Evolutionary conservation across 2,888 invertebrate species (phyloP), one percentile per base, ranked within the genome.

Genomic region (Perithous albicinctus): DNA sequence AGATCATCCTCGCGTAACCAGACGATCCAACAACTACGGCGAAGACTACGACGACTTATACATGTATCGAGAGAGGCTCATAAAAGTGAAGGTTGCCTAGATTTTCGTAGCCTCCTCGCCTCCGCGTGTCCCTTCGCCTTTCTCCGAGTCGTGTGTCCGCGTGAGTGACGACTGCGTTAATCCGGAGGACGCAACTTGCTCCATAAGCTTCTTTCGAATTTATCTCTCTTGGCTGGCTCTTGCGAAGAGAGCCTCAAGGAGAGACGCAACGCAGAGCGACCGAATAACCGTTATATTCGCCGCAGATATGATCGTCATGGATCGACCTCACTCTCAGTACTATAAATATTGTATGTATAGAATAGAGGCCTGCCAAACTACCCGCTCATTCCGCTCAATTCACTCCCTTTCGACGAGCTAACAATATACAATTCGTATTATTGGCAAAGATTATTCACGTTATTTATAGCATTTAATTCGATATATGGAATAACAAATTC

Each of bases 281-380:
- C 15, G 12, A 59, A 46, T 56, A 43, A 61, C 61, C 51, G 66
- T 70, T 56, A 72, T 41, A 46, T 78, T 46, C 59, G 6, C 43
- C 48, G 64, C 78, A 88, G 89, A 89, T 78, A 91, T 91, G 91
- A 90, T 90, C 89, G 87, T 87, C 77, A 91, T 91, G 91, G 90
- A 91, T 84, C 86, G 86, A 74, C 76, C 85, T 76, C 85, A 89
- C 43, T 86, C 89, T 59, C 88, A 88, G 67, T 90, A 88, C 83
- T 87, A 86, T 56, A 89, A 88, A 90, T 90, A 90, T 82, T 91
- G 91, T 91, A 90, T 70, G 91, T 90, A 86, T 79, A 4, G 12
- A 12, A 46, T 46, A 48, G 48, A 18, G 12, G 51, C 23, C 23
- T 51, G 20, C 15, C 10, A 1, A 51, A 51, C 23, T 23, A n/a